Evolutionary conservation across 92 coral and sea anemone species (phyloP), one percentile per base, ranked within the genome.

Genomic region (Porites cylindrica): DNA sequence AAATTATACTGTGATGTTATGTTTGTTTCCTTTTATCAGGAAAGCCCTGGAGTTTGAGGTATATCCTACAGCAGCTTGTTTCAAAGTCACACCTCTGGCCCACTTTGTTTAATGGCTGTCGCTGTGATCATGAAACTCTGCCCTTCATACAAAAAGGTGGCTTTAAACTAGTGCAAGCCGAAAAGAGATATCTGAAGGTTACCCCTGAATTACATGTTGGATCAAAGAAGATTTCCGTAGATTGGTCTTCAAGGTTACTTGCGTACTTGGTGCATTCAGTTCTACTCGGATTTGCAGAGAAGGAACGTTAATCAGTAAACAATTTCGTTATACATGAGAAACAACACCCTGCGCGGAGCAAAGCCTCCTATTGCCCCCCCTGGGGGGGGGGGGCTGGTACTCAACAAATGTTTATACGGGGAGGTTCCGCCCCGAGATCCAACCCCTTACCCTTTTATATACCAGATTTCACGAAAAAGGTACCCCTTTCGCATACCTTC

Each of bases 31-130:
- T 70, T 32, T 23, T 26, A 18, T 16, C 6, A 82, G 86, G 69
- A 16, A 82, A 70, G 60, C 78, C 86, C 14, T 70, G 86, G 76
- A 82, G 78, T 18, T 20, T 69, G 0, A 77, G 47, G 60, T 82
- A 70, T 32, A 26, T 70, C 56, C 29, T 70, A 26, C 86, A 82
- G 38, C 69, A 70, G 12, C 38, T 82, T 13, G 47, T 82, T 11
- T 70, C 86, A 14, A 68, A 70, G 69, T 70, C 77, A 17, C 71
- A 11, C 7, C 26, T 85, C 10, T 85, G 89, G 89, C 89, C 89
- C 16, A 68, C 84, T 16, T 7, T 77, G 38, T 77, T 12, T 10
- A 67, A 85, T 67, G 84, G 66, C 47, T 85, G 89, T 24, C 61
- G 75, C 58, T 85, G 89, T 70, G 77, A 85, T 23, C 53, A 54